These are phyloP conservation scores for Chinchilla lanigera DNA, from an alignment of 2,113 vertebrate species.

Conservation along the genomic window DNA sequence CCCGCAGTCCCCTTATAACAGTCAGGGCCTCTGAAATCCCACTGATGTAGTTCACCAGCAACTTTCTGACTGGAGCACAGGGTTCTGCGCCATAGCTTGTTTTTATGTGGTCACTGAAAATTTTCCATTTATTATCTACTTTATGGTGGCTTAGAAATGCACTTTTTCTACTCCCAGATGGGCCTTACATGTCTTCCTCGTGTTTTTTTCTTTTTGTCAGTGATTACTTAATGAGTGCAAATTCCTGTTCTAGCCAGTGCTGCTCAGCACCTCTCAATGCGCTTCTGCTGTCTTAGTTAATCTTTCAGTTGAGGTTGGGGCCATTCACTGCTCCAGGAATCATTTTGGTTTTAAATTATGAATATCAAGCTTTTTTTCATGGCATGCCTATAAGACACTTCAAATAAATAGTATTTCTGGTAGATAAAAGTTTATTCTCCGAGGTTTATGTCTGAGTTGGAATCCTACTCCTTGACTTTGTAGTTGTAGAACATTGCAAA, in stretches of 20 bases:
- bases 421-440: neutral
- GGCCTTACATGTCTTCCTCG: neutral
- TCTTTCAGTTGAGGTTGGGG: neutral
- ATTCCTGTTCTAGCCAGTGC: neutral
- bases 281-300: neutral
- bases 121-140: neutral
- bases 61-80: neutral
- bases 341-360: conserved; percentile 25
- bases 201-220: neutral
- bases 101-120: neutral
- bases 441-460: conserved; percentile 2
- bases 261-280: neutral
- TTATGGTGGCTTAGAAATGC: neutral
- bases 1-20: neutral
- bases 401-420: neutral
- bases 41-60: neutral
- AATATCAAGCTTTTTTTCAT: neutral
- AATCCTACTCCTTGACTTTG: neutral
- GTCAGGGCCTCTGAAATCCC: neutral
- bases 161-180: neutral
- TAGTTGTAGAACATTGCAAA: neutral
- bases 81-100: neutral
- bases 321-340: neutral
- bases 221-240: neutral
- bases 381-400: neutral